Conservation (phyloP, 1,140 invertebrate genomes). For the Bombus waltoni region DNA sequence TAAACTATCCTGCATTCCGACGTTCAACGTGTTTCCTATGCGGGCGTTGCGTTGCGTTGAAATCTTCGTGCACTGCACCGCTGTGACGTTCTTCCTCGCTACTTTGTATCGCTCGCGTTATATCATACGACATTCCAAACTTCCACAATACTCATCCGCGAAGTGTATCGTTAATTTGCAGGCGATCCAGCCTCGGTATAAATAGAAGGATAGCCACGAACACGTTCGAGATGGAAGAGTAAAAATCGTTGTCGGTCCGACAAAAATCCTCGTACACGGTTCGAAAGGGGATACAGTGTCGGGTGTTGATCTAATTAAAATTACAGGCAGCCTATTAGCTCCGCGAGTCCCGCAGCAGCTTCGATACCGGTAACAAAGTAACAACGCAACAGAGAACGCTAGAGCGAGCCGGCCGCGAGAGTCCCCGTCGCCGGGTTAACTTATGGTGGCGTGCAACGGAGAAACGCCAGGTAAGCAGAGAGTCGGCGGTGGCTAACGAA, state of each 20-base stretch:
- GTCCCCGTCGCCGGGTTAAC: constrained; percentile 38
- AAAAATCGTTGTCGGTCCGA: neutral
- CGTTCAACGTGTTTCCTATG: neutral
- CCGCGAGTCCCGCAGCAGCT: constrained; percentile 32
- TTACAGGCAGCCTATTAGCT: constrained; percentile 59
- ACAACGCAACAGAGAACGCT: neutral
- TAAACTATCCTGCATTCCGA: too few species aligned
- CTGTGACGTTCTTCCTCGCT: too few species aligned
- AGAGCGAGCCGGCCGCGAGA: constrained; percentile 14
- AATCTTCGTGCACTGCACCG: neutral
- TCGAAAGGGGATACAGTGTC: constrained; percentile 53
- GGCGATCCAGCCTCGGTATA: neutral
- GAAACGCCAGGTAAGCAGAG: constrained; percentile 36
- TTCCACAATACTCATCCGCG: neutral
- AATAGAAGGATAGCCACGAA: constrained; percentile 11
- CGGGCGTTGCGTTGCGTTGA: neutral
- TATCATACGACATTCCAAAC: neutral
- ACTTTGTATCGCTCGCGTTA: neutral
- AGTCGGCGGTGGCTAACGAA: constrained; percentile 55
- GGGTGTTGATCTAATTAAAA: constrained; percentile 69
- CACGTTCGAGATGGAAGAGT: too few species aligned
- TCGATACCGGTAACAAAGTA: constrained; percentile 54
- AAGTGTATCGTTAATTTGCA: neutral
- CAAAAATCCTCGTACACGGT: constrained; percentile 37
- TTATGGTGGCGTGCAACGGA: constrained; percentile 60